A percentile compares a stretch with the other conserved stretches of the same genome.
phyloP scores from a whole-genome alignment of 2,113 vertebrate species.

The Gallinago paraguaiae region DNA sequence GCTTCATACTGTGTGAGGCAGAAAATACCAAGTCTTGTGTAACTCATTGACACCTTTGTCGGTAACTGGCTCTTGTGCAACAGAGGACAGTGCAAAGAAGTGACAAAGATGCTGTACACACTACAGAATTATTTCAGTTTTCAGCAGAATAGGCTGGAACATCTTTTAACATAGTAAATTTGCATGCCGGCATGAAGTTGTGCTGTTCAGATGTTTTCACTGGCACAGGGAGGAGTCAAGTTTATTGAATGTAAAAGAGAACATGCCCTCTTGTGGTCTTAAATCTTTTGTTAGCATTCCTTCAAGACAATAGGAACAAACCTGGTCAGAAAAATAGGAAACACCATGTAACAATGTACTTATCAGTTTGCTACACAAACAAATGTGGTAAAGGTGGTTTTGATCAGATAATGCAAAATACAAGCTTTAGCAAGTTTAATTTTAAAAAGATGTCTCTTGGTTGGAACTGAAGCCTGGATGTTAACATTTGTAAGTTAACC shows the following conservation, averaged over 20 bases:
- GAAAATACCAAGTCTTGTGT: background rate
- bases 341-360: accelerated
- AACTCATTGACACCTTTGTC: background rate
- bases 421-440: background rate
- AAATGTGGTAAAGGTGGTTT: background rate
- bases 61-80: background rate
- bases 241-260: background rate
- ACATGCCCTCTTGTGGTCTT: background rate
- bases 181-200: background rate
- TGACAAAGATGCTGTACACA: background rate
- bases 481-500: background rate
- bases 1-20: background rate
- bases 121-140: background rate
- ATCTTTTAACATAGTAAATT: background rate
- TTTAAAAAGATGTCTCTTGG: background rate
- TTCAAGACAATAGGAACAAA: accelerated
- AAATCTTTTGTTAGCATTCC: background rate
- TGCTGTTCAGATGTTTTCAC: background rate
- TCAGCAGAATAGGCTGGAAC: background rate
- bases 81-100: background rate
- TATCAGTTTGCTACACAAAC: background rate
- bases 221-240: background rate
- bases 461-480: background rate
- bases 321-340: background rate
- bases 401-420: background rate